Evolutionary conservation across 2,797 vertebrate species (phyloP).

Genomic region (Trachops cirrhosus): DNA sequence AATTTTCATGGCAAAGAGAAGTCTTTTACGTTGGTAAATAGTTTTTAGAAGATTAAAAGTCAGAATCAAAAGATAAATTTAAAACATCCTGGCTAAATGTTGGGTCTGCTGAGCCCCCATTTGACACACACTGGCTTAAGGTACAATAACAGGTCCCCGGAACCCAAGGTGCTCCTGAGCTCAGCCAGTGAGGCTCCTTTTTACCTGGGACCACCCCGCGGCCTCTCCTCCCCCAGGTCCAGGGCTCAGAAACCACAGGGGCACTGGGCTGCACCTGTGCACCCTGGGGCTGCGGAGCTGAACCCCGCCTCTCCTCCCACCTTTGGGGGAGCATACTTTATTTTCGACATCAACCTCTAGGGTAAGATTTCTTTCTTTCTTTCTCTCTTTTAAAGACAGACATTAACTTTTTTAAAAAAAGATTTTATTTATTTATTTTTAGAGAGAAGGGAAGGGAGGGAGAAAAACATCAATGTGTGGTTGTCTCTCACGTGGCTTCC

Average conservation of each 20-base stretch:
- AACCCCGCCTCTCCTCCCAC: background rate
- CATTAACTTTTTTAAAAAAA: too few relatives aligned
- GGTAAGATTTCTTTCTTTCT: background rate
- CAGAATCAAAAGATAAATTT: background rate
- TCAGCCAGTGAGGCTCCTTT: background rate
- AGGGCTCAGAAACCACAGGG: background rate
- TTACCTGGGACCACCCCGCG: accelerated
- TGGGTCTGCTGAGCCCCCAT: background rate
- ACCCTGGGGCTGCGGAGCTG: background rate
- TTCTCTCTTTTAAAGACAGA: too few relatives aligned
- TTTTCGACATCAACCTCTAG: background rate
- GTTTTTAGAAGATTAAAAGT: background rate
- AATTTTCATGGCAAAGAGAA: background rate
- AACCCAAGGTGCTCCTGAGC: background rate
- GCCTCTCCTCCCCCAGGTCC: background rate
- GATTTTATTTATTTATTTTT: too few relatives aligned
- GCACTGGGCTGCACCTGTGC: background rate
- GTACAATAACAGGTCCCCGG: background rate
- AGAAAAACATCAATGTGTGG: too few relatives aligned
- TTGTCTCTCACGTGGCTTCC: too few relatives aligned
- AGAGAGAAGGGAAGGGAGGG: too few relatives aligned
- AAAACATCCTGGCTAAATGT: background rate
- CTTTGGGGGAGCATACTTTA: background rate
- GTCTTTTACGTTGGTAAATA: background rate
- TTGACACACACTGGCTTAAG: background rate